These are phyloP conservation scores for Eupithecia tripunctaria DNA, from an alignment of 2,888 invertebrate genomes.

Conservation along the genomic window DNA sequence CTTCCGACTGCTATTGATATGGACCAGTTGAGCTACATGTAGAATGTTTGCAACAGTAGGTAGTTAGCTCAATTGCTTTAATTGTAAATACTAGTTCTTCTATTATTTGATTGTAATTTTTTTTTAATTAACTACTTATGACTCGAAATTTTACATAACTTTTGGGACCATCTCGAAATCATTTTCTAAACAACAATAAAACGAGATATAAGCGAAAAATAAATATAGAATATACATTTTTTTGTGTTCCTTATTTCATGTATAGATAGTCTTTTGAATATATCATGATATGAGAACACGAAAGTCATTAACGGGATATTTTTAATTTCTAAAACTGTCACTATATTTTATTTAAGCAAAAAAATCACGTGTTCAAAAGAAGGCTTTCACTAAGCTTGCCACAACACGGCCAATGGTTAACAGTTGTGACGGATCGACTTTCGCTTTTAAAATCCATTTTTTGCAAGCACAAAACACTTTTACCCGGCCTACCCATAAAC, in stretches of 20 bases:
- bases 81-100: too few relatives aligned
- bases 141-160: too few relatives aligned
- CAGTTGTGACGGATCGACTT: constrained; percentile 49
- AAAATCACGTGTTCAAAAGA: constrained; percentile 1
- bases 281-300: too few relatives aligned
- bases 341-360: not conserved
- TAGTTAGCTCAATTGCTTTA: too few relatives aligned
- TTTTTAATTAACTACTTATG: too few relatives aligned
- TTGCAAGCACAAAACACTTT: constrained; percentile 48
- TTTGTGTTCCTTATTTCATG: not conserved
- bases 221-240: not conserved
- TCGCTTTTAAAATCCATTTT: constrained; percentile 38
- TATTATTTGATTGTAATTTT: too few relatives aligned
- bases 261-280: not conserved
- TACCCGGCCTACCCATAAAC: constrained; percentile 32
- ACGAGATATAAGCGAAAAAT: not conserved
- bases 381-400: constrained; percentile 13
- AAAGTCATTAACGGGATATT: not conserved
- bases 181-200: not conserved
- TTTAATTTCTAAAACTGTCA: not conserved
- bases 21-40: too few relatives aligned
- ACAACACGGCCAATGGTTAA: constrained; percentile 38
- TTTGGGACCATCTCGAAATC: too few relatives aligned
- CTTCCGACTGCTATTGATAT: too few relatives aligned
- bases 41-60: too few relatives aligned